Conservation (phyloP, 2,113 vertebrate genomes). For the Origma solitaria region DNA sequence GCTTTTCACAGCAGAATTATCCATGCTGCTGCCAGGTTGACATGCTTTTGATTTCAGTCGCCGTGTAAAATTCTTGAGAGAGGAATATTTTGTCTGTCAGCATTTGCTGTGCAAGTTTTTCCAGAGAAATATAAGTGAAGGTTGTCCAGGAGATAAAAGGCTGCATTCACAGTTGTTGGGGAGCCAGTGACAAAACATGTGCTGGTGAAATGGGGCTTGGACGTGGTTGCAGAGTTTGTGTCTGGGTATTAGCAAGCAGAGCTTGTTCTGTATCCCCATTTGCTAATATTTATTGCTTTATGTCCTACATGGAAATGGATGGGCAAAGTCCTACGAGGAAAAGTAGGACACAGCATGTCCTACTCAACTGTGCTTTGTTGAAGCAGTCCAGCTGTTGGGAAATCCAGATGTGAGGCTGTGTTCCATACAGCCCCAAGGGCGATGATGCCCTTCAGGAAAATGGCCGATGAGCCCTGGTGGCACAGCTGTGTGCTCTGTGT, state of each 20-base stretch:
- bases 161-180: conserved; percentile 31
- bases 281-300: not conserved
- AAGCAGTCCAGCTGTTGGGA: not conserved
- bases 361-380: not conserved
- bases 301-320: not conserved
- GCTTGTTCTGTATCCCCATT: not conserved
- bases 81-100: conserved; percentile 25
- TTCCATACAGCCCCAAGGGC: not conserved
- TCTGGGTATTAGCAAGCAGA: not conserved
- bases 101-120: conserved; percentile 7
- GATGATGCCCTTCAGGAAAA: not conserved
- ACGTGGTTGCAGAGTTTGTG: not conserved
- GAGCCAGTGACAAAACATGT: not conserved
- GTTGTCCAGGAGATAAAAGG: conserved; percentile 29
- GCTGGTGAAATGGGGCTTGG: conserved; percentile 20
- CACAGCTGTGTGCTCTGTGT: not conserved
- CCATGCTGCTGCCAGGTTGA: not conserved
- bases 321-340: too few relatives aligned
- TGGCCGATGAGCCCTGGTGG: not conserved
- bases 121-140: conserved; percentile 15
- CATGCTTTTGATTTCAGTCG: not conserved
- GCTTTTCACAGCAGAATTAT: not conserved
- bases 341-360: too few relatives aligned
- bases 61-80: conserved; percentile 14
- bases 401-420: not conserved